A percentile compares a stretch with the other conserved stretches of the same genome.
Conservation (phyloP, 1,140 invertebrate genomes). For the Drosophila tristis region DNA sequence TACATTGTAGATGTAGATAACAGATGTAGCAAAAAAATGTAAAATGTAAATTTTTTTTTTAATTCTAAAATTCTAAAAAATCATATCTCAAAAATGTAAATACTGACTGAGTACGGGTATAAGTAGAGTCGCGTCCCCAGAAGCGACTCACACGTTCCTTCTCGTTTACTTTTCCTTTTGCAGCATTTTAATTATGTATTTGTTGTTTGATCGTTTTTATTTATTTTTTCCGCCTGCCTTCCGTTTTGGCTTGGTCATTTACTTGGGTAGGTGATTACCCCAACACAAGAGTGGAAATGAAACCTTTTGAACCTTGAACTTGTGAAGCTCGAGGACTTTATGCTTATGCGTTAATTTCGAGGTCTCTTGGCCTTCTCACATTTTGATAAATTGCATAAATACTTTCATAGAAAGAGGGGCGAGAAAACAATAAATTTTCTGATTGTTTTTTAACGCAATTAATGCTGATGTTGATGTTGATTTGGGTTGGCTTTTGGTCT, state of each 20-base stretch:
- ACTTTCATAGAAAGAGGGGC: conserved; percentile 14
- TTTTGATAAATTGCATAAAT: conserved; percentile 42
- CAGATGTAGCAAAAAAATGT: too few relatives aligned
- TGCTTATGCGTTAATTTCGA: not conserved
- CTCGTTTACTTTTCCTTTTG: conserved; percentile 13
- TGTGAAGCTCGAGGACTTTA: conserved; percentile 5
- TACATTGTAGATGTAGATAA: too few relatives aligned
- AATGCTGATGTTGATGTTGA: conserved; percentile 43
- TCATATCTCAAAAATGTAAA: too few relatives aligned
- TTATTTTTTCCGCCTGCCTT: conserved; percentile 40
- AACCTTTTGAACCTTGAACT: conserved; percentile 31
- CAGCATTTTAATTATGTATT: conserved; percentile 59
- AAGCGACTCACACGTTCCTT: too few relatives aligned
- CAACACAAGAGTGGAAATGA: not conserved
- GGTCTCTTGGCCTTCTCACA: conserved; percentile 10
- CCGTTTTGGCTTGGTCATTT: conserved; percentile 7
- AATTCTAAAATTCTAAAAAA: too few relatives aligned
- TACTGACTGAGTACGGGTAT: too few relatives aligned
- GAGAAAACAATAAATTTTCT: conserved; percentile 47
- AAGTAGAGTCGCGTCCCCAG: too few relatives aligned
- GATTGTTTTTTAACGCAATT: conserved; percentile 50
- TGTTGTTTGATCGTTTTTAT: conserved; percentile 42
- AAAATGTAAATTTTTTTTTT: too few relatives aligned
- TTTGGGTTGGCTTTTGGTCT: conserved; percentile 31
- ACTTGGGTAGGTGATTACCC: not conserved